phyloP scores from a whole-genome alignment of 2,113 vertebrate genomes.

The Micronisus gabar region DNA sequence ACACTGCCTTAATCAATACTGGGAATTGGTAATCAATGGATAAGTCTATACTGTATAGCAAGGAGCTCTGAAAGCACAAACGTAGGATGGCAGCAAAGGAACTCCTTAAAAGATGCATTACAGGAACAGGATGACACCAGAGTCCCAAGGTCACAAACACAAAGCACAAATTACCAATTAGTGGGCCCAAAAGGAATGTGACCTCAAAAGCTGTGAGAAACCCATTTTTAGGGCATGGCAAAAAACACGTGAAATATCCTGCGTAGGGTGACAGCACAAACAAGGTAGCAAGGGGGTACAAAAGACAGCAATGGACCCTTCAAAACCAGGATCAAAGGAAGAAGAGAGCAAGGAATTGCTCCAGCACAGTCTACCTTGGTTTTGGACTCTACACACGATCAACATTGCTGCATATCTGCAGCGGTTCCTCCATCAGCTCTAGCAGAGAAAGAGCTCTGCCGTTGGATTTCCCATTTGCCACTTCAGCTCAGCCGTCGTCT shows the following conservation, averaged over 20 bases:
- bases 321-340: background rate
- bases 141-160: background rate
- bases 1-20: background rate
- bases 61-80: background rate
- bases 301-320: background rate
- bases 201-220: background rate
- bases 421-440: rapidly evolving
- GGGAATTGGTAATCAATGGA: background rate
- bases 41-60: background rate
- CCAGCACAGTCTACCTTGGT: background rate
- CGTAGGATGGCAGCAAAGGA: background rate
- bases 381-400: background rate
- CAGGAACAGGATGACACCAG: background rate
- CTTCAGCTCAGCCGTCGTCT: background rate
- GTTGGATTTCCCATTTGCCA: background rate
- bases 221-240: background rate
- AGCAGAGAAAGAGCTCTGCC: background rate
- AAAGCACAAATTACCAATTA: background rate
- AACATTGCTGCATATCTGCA: background rate
- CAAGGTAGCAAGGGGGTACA: background rate
- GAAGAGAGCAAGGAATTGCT: background rate
- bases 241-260: rapidly evolving
- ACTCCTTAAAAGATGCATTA: background rate
- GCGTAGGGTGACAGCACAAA: background rate
- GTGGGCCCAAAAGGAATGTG: background rate